Conservation (phyloP, 2,113 vertebrate genomes). For the Nettapus auritus region DNA sequence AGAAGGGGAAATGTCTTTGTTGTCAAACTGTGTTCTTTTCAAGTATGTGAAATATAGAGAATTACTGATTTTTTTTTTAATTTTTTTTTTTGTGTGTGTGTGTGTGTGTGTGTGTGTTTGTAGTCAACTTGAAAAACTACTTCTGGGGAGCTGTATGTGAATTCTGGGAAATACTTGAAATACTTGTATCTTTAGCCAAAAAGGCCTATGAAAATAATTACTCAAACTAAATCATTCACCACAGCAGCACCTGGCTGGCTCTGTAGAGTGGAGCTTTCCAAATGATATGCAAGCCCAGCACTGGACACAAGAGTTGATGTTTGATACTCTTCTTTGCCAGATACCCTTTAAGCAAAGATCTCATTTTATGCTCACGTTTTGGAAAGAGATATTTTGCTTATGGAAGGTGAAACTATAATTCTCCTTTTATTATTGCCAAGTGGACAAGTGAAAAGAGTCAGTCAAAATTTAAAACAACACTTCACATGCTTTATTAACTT, state of each 20-base stretch:
- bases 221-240: neutral
- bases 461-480: neutral
- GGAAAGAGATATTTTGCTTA: neutral
- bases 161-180: slow-evolving; percentile 6
- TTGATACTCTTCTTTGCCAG: neutral
- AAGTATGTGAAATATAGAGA: neutral
- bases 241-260: neutral
- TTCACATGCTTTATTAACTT: neutral
- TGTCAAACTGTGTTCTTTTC: slow-evolving; percentile 28
- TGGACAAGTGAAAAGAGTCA: neutral
- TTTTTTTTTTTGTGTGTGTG: too few relatives aligned
- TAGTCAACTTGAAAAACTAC: neutral
- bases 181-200: neutral
- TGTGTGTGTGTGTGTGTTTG: neutral
- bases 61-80: neutral
- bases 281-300: neutral
- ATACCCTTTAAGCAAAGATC: neutral
- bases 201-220: neutral
- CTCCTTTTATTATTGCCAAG: neutral
- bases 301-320: neutral
- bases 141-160: neutral
- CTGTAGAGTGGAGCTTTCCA: neutral
- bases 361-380: neutral
- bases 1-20: neutral
- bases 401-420: neutral